Evolutionary conservation across 2,888 invertebrate species (phyloP).

Genomic region (Ormyrus nitidulus): DNA sequence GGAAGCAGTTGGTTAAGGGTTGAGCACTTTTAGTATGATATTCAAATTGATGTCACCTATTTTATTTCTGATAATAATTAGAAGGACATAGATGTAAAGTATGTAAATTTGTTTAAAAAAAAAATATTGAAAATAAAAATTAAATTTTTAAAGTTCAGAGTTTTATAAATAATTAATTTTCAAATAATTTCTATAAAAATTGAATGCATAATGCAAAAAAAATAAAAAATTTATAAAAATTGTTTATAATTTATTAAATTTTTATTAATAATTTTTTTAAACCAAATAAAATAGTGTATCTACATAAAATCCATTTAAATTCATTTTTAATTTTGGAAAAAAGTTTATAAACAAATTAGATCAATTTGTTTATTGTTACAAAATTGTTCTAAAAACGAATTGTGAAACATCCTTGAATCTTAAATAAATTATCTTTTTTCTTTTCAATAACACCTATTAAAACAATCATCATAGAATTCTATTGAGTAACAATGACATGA

Average conservation of each 20-base stretch:
- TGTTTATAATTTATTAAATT: conserved; percentile 7
- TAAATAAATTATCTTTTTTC: neutral
- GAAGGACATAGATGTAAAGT: neutral
- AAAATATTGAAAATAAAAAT: neutral
- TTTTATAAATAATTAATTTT: neutral
- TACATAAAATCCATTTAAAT: neutral
- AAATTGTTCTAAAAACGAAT: too few species aligned
- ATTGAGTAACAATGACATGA: neutral
- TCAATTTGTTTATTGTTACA: too few species aligned
- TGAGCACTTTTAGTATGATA: neutral
- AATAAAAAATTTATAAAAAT: neutral
- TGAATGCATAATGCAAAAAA: neutral
- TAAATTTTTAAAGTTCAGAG: neutral
- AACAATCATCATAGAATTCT: neutral
- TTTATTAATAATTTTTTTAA: neutral
- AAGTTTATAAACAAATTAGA: too few species aligned
- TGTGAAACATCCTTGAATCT: too few species aligned
- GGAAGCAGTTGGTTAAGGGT: conserved; percentile 23
- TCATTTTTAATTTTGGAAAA: neutral
- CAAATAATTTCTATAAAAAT: neutral
- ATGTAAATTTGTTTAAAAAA: neutral
- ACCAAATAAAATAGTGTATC: too few species aligned
- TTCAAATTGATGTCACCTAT: neutral
- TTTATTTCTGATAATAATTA: neutral
- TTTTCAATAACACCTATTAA: neutral